Conservation (phyloP, 1,140 invertebrate species). For the Caenorhabditis inopinata region DNA sequence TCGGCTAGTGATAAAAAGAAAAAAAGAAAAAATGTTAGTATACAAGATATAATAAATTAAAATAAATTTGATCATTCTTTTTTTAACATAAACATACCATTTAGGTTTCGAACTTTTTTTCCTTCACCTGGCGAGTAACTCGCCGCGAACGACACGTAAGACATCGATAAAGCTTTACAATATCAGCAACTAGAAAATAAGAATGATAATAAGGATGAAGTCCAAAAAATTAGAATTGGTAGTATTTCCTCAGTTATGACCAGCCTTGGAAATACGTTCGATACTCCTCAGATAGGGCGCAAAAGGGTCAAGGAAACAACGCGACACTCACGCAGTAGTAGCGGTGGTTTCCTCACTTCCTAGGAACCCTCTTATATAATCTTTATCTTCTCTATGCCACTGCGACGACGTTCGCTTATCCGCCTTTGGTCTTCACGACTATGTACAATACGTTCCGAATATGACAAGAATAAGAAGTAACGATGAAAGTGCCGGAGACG, state of each 20-base stretch:
- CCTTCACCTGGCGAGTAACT: slow-evolving; percentile 22
- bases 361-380: slow-evolving; percentile 9
- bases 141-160: slow-evolving; percentile 4
- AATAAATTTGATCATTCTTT: no score
- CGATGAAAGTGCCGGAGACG: neutral
- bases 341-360: neutral
- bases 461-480: slow-evolving; percentile 18
- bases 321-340: neutral
- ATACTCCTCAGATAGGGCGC: slow-evolving; percentile 14
- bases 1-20: no score
- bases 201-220: neutral
- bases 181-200: neutral
- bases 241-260: slow-evolving; percentile 27
- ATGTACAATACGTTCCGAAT: slow-evolving; percentile 20
- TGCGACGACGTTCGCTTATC: slow-evolving; percentile 20
- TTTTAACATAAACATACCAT: neutral
- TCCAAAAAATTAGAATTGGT: slow-evolving; percentile 11
- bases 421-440: neutral
- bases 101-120: neutral
- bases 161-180: neutral
- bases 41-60: no score
- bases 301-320: slow-evolving; percentile 25
- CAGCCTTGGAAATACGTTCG: slow-evolving; percentile 17
- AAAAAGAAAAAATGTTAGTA: no score
- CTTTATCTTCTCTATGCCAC: slow-evolving; percentile 1